These are phyloP conservation scores for Nebria salina DNA, from an alignment of 2,888 invertebrate genomes.

Conservation along the genomic window DNA sequence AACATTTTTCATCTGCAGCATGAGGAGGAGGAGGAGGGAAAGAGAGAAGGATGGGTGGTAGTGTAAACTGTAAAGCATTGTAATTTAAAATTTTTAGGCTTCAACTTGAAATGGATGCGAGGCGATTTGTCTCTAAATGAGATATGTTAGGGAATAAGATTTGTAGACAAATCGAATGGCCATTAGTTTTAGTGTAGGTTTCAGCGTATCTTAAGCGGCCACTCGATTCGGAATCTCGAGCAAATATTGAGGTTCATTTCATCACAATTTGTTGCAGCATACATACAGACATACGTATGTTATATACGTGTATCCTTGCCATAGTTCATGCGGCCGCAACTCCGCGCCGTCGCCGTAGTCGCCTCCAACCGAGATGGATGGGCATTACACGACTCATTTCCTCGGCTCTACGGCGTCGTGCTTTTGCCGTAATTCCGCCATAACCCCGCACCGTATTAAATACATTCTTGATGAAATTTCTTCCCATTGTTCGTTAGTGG, in stretches of 20 bases:
- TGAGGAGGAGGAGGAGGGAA: no score
- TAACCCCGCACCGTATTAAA: constrained; percentile 35
- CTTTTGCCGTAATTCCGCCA: constrained; percentile 29
- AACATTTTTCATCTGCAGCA: no score
- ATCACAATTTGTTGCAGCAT: constrained; percentile 37
- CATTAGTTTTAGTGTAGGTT: constrained; percentile 16
- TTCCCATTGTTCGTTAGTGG: constrained; percentile 41
- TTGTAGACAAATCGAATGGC: not conserved
- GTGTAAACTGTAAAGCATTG: no score
- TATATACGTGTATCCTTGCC: constrained; percentile 2
- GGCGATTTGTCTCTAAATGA: not conserved
- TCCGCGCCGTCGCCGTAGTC: not conserved
- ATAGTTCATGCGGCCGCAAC: constrained; percentile 9
- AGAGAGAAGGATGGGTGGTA: no score
- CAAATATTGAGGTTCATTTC: constrained; percentile 39
- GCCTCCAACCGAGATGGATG: constrained; percentile 29
- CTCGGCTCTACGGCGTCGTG: constrained; percentile 19
- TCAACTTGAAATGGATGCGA: not conserved
- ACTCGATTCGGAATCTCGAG: constrained; percentile 13
- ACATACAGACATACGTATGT: not conserved
- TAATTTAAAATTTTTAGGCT: no score
- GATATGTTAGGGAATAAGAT: not conserved
- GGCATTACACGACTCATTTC: constrained; percentile 46
- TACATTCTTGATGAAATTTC: constrained; percentile 46
- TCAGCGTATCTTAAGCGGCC: constrained; percentile 9